Base-by-base conservation (phyloP, 1,140 invertebrate species). In the Drosophila auraria region DNA sequence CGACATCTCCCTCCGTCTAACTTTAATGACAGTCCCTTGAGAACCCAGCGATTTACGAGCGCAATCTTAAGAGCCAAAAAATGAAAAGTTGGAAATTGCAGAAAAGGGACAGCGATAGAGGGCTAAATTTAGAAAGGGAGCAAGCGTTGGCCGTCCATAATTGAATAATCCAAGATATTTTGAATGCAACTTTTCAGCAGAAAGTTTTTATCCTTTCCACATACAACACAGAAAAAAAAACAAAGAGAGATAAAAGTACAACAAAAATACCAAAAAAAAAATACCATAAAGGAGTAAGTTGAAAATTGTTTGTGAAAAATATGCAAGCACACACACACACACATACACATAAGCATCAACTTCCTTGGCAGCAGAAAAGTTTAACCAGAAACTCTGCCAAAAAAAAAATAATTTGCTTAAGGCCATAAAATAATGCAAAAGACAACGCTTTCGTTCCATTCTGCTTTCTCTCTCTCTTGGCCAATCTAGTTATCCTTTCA, bases 371-470 rank as follows among this genome's bases (percentile, higher is more conserved):
- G 61, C 58, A 54, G 49, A 71, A 83, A 86, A 86, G 58, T 87
- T 86, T 79, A 83, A 58, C 70, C 66, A 79, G 82, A 86, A 74
- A 83, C 63, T 87, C 73, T 72, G 60, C 40, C 61, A 78, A 83
- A 40, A 78, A 66, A 64, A 83, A 87, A 87, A 87, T 87, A 87
- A 83, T 87, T 87, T 70, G 83, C 83, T 83, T 80, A 54, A 70
- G 84, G 83, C 80, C 77, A 87, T 87, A 87, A 87, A 87, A 87
- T 80, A 86, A 87, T 84, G 82, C 83, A 36, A 87, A 78, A 86
- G 66, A 83, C 65, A 58, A 56, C 36, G 71, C 5, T 17, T 15
- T 15, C 27, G n/a, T 20, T 20, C 40, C n/a, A 27, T 33, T 38
- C 23, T 45, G 33, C 38, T 63, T 11, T 44, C 40, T 38, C 30